Conservation (phyloP, 2,113 vertebrate species). For the Martes martes region DNA sequence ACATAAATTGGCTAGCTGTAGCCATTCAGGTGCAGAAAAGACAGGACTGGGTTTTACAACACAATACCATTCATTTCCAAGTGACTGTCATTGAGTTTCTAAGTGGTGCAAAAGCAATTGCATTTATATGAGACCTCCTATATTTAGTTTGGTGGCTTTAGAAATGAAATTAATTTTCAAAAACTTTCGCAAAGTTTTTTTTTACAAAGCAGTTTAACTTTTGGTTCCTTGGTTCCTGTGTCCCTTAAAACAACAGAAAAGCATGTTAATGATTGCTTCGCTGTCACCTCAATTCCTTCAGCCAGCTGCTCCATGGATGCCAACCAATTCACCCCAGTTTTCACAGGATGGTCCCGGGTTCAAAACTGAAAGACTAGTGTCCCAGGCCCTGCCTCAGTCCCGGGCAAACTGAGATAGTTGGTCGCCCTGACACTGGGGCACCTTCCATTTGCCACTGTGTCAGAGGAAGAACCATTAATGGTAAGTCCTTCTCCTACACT, state of each 20-base stretch:
- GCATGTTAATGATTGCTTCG: not conserved
- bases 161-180: constrained; percentile 26
- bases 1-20: not conserved
- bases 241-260: not conserved
- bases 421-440: not conserved
- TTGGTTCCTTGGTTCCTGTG: not conserved
- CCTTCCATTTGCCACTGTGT: not conserved
- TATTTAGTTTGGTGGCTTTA: not conserved
- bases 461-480: not conserved
- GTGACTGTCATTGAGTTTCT: not conserved
- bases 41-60: not conserved
- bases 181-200: not conserved
- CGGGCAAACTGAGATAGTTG: not conserved
- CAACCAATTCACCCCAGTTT: not conserved
- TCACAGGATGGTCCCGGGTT: not conserved
- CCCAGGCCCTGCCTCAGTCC: not conserved
- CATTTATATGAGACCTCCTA: not conserved
- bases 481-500: not conserved
- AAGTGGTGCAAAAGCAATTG: not conserved
- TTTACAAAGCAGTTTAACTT: not conserved
- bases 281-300: not conserved
- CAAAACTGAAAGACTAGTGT: not conserved
- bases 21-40: not conserved
- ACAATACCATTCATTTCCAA: not conserved
- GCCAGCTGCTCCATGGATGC: not conserved